phyloP scores from a whole-genome alignment of 2,888 invertebrate species.

The Cabera pusaria region DNA sequence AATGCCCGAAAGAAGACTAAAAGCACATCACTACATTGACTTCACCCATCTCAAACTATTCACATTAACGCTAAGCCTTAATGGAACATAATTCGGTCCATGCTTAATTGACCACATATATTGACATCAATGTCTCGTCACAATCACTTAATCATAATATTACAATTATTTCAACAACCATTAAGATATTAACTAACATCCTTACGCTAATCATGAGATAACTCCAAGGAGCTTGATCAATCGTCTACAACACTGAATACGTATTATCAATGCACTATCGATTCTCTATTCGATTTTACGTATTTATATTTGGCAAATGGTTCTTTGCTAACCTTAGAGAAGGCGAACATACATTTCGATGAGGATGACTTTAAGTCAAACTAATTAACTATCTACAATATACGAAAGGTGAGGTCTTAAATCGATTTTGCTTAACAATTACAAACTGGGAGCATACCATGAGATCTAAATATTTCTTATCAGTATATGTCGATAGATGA shows the following conservation, averaged over 20 bases:
- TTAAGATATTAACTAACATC: slow-evolving; percentile 65
- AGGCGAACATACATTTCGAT: slow-evolving; percentile 44
- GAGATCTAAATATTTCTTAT: too few species aligned
- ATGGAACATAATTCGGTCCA: slow-evolving; percentile 66
- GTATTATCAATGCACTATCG: slow-evolving; percentile 48
- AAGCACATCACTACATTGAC: slow-evolving; percentile 50
- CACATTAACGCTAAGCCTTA: slow-evolving; percentile 58
- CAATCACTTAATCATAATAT: slow-evolving; percentile 51
- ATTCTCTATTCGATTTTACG: slow-evolving; percentile 50
- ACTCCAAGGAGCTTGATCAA: slow-evolving; percentile 58
- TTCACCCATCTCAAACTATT: slow-evolving; percentile 45
- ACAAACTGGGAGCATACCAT: too few species aligned
- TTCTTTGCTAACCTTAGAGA: slow-evolving; percentile 55
- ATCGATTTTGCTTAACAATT: slow-evolving; percentile 23
- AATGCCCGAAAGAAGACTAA: slow-evolving; percentile 36
- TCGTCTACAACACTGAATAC: slow-evolving; percentile 60
- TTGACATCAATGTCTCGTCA: slow-evolving; percentile 63
- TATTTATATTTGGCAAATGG: slow-evolving; percentile 78
- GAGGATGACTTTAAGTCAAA: slow-evolving; percentile 68
- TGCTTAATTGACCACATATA: slow-evolving; percentile 75
- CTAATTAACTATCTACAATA: slow-evolving; percentile 62
- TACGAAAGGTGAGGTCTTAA: slow-evolving; percentile 37
- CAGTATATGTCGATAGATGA: too few species aligned
- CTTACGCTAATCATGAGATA: slow-evolving; percentile 71
- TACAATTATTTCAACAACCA: slow-evolving; percentile 71